Percentiles rank a stretch among this genome's conserved stretches.
These are phyloP conservation scores for Pristionchus japonicus DNA, from an alignment of 2,888 invertebrate genomes.

Conservation along the genomic window DNA sequence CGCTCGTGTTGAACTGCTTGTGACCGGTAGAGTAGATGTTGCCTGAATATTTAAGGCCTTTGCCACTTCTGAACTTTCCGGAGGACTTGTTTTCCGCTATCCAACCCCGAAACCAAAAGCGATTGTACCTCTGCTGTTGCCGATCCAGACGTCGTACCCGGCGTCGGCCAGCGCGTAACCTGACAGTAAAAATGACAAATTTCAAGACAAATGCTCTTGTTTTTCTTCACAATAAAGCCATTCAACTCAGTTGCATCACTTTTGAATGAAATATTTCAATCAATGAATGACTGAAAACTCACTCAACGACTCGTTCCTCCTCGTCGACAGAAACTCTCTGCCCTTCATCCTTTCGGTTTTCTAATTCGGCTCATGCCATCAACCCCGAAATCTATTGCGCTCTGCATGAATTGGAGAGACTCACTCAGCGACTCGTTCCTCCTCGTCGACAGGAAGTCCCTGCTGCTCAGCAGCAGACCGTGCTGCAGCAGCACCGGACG, in stretches of 20 bases:
- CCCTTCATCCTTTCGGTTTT: no score
- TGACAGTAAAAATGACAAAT: background rate
- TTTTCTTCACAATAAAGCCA: background rate
- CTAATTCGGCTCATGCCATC: no score
- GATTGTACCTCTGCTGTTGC: background rate
- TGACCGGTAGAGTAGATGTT: background rate
- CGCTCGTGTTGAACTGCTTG: background rate
- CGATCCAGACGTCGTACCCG: background rate
- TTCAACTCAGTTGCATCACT: background rate
- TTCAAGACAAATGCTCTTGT: background rate
- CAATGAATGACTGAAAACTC: background rate
- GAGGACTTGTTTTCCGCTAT: no score
- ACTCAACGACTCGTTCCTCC: background rate
- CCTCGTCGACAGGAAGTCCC: background rate
- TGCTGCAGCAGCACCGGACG: constrained; percentile 4
- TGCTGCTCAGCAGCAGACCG: background rate
- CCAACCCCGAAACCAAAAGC: no score
- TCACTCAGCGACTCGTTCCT: background rate
- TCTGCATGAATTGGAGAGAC: no score
- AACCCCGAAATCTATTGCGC: no score
- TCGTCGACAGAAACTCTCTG: background rate
- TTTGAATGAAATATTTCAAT: background rate
- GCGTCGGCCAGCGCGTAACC: background rate
- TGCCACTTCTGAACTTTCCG: no score
- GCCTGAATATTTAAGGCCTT: no score